A percentile compares a stretch with the other conserved stretches of the same genome.
Evolutionary conservation across 2,888 invertebrate species (phyloP).

Genomic region (Lasioglossum pauxillum): DNA sequence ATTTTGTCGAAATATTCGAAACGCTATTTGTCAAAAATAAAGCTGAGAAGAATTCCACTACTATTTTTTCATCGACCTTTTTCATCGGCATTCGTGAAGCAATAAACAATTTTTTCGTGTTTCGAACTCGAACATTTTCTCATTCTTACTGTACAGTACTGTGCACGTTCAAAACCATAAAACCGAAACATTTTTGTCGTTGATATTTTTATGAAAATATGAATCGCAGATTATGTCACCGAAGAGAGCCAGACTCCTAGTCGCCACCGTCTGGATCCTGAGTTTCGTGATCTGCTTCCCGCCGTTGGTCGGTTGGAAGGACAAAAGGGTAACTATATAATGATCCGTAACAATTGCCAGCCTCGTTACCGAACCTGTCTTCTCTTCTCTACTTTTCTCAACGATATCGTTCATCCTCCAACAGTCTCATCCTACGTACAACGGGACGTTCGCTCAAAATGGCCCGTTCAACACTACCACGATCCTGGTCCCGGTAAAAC

Average conservation of each 20-base stretch:
- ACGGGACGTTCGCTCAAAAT: slow-evolving; percentile 73
- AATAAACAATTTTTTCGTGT: background rate
- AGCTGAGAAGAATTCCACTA: background rate
- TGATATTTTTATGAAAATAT: background rate
- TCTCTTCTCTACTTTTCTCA: slow-evolving; percentile 14
- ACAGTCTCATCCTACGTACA: slow-evolving; percentile 74
- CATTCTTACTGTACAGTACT: no score
- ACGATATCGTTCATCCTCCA: background rate
- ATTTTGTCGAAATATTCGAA: background rate
- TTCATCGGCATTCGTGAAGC: background rate
- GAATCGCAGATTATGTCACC: slow-evolving; percentile 91
- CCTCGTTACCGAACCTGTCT: slow-evolving; percentile 22
- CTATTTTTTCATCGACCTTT: background rate
- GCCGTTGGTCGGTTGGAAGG: slow-evolving; percentile 97
- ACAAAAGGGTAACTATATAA: slow-evolving; percentile 86
- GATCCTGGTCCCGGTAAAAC: slow-evolving; percentile 84
- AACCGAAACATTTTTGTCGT: background rate
- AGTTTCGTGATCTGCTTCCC: slow-evolving; percentile 99
- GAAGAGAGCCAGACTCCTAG: slow-evolving; percentile 93
- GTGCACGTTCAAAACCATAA: no score
- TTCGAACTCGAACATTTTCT: background rate
- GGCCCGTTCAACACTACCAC: slow-evolving; percentile 81
- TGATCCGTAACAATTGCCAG: slow-evolving; percentile 3
- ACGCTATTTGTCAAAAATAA: background rate
- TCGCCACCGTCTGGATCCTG: slow-evolving; percentile 97